Evolutionary conservation across 2,797 vertebrate genomes (phyloP), one percentile per base, ranked within the genome.

Genomic region (Tolypeutes matacus): DNA sequence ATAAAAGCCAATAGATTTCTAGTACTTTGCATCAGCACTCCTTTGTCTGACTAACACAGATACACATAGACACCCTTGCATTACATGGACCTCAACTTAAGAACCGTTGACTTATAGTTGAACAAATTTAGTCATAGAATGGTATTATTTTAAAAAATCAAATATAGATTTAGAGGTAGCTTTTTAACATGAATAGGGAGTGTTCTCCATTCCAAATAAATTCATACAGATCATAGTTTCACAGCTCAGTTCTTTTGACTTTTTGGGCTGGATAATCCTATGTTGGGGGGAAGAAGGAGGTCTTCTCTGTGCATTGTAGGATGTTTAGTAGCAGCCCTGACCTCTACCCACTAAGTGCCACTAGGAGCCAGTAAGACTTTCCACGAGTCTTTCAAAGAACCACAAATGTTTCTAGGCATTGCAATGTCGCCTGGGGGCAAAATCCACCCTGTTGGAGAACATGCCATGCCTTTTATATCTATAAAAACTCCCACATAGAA

Each of bases 171-270:
- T 82, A 77, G 6, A 83, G 6, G 3, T 78, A 65, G 42, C 11
- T 73, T 1, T 78, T 86, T 53, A 56, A 15, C 4, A n/a, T 10
- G 60, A 78, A 64, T 27, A 70, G 11, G 13, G 17, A 86, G 25
- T n/a, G 21, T 34, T 93, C 34, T 73, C 53, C 23, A 9, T 89
- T 75, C 34, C 27, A 84, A 42, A 94, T 84, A 75, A 67, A 86
- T 7, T 75, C 49, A 20, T 53, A 60, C 8, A 82, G n/a, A 58
- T 56, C 39, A 67, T 4, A 13, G 3, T 76, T 93, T 72, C 76
- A 65, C 15, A 80, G 21, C 11, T 49, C 72, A 69, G 23, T 31
- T 9, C 1, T 15, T 31, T 3, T 78, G 51, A 92, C 9, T n/a
- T 18, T 53, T 72, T 42, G 39, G 2, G 53, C 12, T 73, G 8